Conservation (phyloP, 2,797 vertebrate species). For the Bryconaethiops microstoma region DNA sequence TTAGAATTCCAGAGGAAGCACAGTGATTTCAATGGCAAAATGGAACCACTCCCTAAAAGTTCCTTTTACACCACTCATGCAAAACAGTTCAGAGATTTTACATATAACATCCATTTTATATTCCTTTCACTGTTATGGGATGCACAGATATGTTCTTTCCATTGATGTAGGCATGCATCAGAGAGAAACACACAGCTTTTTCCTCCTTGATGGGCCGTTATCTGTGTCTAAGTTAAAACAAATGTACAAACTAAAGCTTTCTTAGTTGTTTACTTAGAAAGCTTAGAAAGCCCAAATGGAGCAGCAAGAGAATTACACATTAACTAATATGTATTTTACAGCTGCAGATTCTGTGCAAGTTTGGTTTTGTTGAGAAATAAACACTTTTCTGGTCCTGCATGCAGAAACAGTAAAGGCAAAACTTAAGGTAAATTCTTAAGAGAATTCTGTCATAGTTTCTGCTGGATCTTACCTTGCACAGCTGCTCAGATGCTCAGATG, state of each 20-base stretch:
- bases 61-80: not conserved
- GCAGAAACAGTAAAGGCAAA: slow-evolving; percentile 1
- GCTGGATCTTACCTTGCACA: slow-evolving; percentile 68
- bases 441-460: slow-evolving; percentile 2
- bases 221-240: too few species aligned
- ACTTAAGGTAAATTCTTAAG: too few species aligned
- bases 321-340: too few species aligned
- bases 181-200: not conserved
- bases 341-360: not conserved
- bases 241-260: not conserved
- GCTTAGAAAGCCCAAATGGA: too few species aligned
- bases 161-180: not conserved
- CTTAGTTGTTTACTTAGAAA: too few species aligned
- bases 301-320: too few species aligned
- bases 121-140: not conserved
- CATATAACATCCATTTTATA: too few species aligned
- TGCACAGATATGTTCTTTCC: not conserved
- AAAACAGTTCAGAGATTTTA: not conserved
- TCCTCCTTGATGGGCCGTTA: not conserved
- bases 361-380: not conserved
- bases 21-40: slow-evolving; percentile 28
- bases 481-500: slow-evolving; percentile 42
- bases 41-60: slow-evolving; percentile 17
- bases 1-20: slow-evolving; percentile 45
- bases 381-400: not conserved